phyloP scores from a whole-genome alignment of 2,888 invertebrate genomes.

The Callyntrura sp. region DNA sequence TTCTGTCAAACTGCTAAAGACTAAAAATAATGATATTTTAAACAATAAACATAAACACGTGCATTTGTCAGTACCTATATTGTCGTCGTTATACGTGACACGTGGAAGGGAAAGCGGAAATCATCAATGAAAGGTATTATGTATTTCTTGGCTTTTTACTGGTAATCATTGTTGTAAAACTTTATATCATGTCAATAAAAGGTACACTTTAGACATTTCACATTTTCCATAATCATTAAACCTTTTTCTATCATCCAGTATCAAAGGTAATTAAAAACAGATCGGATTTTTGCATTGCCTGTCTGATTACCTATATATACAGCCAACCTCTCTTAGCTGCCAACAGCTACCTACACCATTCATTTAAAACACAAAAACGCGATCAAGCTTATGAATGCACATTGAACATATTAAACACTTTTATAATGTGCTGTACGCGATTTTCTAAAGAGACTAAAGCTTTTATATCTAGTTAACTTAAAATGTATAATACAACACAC shows the following conservation, averaged over 20 bases:
- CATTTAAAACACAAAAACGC: conserved; percentile 4
- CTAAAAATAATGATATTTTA: conserved; percentile 11
- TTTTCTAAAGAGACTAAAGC: not conserved
- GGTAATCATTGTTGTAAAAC: conserved; percentile 72
- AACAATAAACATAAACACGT: conserved; percentile 13
- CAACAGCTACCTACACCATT: conserved; percentile 5
- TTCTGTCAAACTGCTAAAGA: conserved; percentile 30
- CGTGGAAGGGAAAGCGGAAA: conserved; percentile 30
- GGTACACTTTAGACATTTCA: conserved; percentile 55
- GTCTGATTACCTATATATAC: not conserved
- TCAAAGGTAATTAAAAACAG: conserved; percentile 21
- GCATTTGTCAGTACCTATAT: conserved; percentile 69
- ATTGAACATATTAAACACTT: not conserved
- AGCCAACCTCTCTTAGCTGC: not conserved
- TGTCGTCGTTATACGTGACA: conserved; percentile 1
- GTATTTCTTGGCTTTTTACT: conserved; percentile 71
- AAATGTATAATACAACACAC: conserved; percentile 31
- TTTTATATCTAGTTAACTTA: conserved; percentile 32
- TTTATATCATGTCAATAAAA: conserved; percentile 33
- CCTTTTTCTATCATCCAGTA: not conserved
- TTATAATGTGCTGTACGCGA: not conserved
- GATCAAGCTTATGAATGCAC: not conserved
- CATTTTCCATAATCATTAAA: conserved; percentile 1
- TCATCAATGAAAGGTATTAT: not conserved
- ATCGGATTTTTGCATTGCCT: conserved; percentile 68